Conservation (phyloP, 2,888 invertebrate species). For the Dynastes maya region DNA sequence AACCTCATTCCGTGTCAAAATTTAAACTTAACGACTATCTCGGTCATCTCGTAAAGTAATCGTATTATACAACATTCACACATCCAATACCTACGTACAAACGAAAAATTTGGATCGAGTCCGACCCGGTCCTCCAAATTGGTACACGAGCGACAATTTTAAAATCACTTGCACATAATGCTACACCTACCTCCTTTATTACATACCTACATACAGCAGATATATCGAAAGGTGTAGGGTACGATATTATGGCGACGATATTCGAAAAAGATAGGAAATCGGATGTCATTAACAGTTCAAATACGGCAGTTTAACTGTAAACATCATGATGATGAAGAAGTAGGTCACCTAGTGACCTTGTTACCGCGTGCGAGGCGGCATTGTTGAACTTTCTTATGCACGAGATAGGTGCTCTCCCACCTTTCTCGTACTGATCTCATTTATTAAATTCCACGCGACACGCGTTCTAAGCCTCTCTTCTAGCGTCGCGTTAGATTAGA, state of each 20-base stretch:
- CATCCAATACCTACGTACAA: neutral
- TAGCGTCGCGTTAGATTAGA: conserved; percentile 23
- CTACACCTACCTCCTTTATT: neutral
- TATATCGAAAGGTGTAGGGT: neutral
- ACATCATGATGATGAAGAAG: conserved; percentile 53
- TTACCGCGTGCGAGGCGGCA: conserved; percentile 57
- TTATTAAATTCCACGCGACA: conserved; percentile 44
- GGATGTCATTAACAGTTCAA: conserved; percentile 40
- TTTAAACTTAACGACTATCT: conserved; percentile 19
- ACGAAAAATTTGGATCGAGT: conserved; percentile 6
- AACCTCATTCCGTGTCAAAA: conserved; percentile 31
- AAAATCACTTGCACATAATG: conserved; percentile 8
- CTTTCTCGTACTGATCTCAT: conserved; percentile 37
- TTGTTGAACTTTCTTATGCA: conserved; percentile 42
- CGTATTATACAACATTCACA: conserved; percentile 24
- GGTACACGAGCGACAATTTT: conserved; percentile 7
- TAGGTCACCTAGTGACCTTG: conserved; percentile 71
- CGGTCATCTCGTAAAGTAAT: conserved; percentile 15
- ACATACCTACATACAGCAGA: neutral
- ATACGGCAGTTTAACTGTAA: conserved; percentile 45
- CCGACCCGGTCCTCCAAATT: conserved; percentile 3
- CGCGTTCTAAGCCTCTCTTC: conserved; percentile 30
- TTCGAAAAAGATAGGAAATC: conserved; percentile 38
- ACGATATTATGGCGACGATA: conserved; percentile 23
- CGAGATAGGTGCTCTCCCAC: conserved; percentile 36